Percentiles rank a stretch among this genome's conserved stretches.
Evolutionary conservation across 2,113 vertebrate species (phyloP).

Genomic region (Ictidomys tridecemlineatus): DNA sequence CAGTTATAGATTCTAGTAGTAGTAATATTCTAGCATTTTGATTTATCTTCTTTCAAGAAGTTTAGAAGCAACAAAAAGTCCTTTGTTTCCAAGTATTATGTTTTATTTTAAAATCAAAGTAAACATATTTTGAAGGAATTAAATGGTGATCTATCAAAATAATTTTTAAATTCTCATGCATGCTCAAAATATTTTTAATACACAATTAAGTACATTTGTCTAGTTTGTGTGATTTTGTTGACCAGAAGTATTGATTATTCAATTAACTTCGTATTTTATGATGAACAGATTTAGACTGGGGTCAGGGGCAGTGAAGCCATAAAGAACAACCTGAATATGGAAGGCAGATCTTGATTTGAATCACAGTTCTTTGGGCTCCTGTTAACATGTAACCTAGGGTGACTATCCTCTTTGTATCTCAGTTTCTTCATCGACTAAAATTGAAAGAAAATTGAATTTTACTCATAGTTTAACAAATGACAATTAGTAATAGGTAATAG

Average conservation of each 20-base stretch:
- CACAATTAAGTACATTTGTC: not conserved
- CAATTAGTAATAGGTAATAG: not conserved
- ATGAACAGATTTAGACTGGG: not conserved
- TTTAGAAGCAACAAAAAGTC: not conserved
- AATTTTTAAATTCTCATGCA: too few relatives aligned
- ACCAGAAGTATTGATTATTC: not conserved
- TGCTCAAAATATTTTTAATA: not conserved
- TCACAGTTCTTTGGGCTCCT: not conserved
- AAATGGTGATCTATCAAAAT: not conserved
- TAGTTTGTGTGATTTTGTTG: not conserved
- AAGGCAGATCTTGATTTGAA: not conserved
- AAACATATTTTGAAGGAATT: not conserved
- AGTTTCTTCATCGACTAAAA: not conserved
- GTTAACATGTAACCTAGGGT: rapidly evolving
- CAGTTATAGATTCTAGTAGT: not conserved
- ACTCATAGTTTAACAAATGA: not conserved
- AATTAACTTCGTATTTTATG: not conserved
- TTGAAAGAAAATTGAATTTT: not conserved
- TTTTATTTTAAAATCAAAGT: constrained; percentile 15
- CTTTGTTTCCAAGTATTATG: not conserved
- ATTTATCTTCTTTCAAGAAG: rapidly evolving
- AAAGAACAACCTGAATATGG: not conserved
- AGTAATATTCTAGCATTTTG: not conserved
- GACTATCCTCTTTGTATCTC: not conserved
- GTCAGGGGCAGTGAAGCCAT: not conserved